Percentiles rank a stretch among this genome's conserved stretches.
These are phyloP conservation scores for Centropus unirufus DNA, from an alignment of 2,113 vertebrate species.

Conservation along the genomic window DNA sequence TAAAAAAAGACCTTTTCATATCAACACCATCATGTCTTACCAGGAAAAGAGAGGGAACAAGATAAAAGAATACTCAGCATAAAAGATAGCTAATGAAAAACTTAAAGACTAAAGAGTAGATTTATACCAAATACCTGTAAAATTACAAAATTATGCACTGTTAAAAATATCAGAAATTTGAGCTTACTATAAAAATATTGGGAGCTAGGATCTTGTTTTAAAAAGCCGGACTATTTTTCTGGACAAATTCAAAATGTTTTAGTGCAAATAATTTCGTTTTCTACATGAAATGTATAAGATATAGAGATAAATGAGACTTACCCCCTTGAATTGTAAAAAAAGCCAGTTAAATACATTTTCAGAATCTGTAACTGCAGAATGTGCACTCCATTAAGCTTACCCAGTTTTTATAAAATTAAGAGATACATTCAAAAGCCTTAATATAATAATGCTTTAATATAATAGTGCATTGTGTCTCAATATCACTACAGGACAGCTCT, in stretches of 20 bases:
- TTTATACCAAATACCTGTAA: neutral
- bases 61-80: neutral
- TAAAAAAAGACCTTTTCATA: neutral
- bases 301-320: conserved; percentile 2
- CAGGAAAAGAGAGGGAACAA: neutral
- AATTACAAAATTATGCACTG: neutral
- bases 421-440: neutral
- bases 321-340: neutral
- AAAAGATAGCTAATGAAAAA: neutral
- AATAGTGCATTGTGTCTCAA: conserved; percentile 10
- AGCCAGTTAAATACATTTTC: neutral
- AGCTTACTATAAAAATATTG: neutral
- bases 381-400: neutral
- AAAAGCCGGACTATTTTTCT: neutral
- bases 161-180: neutral
- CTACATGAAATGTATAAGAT: neutral
- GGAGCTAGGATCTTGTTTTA: neutral
- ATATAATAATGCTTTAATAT: conserved; percentile 45
- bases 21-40: neutral
- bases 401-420: conserved; percentile 42
- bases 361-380: neutral
- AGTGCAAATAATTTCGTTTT: neutral
- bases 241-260: neutral
- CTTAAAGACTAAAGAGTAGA: neutral
- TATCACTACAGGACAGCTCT: conserved; percentile 18